phyloP scores from a whole-genome alignment of 2,113 vertebrate species.

The Leucosticte australis region DNA sequence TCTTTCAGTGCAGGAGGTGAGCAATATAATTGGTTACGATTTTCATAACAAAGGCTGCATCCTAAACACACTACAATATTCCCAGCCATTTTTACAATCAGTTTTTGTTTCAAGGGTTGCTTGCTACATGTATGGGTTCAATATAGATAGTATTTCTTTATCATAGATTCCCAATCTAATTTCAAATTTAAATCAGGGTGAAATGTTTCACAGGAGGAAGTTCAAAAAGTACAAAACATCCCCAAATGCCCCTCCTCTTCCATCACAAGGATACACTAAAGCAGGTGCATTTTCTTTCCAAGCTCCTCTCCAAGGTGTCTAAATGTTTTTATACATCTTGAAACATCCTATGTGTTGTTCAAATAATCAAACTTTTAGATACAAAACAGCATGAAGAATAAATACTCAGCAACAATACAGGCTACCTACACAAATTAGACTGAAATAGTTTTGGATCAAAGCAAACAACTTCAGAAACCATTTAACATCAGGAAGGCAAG shows the following conservation, averaged over 20 bases:
- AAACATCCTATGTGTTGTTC: not conserved
- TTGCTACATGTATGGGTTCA: not conserved
- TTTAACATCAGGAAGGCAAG: not conserved
- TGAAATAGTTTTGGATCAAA: not conserved
- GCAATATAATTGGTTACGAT: not conserved
- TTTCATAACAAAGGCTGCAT: not conserved
- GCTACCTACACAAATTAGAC: not conserved
- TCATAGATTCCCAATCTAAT: not conserved
- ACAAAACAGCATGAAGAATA: not conserved
- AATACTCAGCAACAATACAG: not conserved
- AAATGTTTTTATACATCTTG: not conserved
- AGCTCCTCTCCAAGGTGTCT: not conserved
- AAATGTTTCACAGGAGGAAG: not conserved
- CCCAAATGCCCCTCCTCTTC: not conserved
- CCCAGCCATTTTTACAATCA: not conserved
- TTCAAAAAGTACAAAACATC: not conserved
- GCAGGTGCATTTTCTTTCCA: not conserved
- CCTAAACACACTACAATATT: not conserved
- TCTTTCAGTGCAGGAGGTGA: not conserved
- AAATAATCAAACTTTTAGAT: not conserved
- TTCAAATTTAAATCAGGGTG: not conserved
- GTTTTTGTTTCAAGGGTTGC: not conserved
- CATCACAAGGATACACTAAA: not conserved
- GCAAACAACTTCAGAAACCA: not conserved
- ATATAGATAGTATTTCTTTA: not conserved